Evolutionary conservation across 2,888 invertebrate species (phyloP).

Genomic region (Xestia rhomboidea): DNA sequence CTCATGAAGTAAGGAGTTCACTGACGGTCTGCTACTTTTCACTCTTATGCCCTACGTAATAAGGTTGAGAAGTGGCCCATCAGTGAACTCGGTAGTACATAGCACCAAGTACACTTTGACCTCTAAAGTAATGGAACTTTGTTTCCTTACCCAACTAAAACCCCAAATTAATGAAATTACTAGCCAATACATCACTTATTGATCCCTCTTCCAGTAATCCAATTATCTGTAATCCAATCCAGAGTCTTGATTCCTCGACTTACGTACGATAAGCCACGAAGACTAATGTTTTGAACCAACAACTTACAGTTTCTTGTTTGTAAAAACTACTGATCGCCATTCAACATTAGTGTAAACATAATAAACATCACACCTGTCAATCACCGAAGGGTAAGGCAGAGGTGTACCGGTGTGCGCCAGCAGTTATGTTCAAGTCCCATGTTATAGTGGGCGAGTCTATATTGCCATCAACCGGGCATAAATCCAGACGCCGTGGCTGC

Average conservation of each 20-base stretch:
- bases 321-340: not conserved
- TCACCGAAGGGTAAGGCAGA: no score
- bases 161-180: constrained; percentile 38
- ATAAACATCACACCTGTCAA: no score
- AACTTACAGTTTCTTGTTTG: not conserved
- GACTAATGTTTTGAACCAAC: not conserved
- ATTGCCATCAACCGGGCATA: no score
- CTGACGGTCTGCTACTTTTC: no score
- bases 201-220: constrained; percentile 55
- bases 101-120: constrained; percentile 2
- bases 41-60: no score
- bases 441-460: no score
- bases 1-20: not conserved
- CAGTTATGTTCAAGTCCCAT: no score
- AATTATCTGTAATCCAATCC: constrained; percentile 53
- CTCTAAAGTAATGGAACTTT: constrained; percentile 6
- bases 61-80: no score
- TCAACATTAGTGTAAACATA: not conserved
- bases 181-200: constrained; percentile 49
- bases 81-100: no score
- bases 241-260: constrained; percentile 46
- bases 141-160: constrained; percentile 20
- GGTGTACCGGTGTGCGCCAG: no score
- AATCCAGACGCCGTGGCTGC: no score
- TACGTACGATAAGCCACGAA: constrained; percentile 28